Evolutionary conservation across 2,888 invertebrate species (phyloP).

Genomic region (Periphyllus acericola): DNA sequence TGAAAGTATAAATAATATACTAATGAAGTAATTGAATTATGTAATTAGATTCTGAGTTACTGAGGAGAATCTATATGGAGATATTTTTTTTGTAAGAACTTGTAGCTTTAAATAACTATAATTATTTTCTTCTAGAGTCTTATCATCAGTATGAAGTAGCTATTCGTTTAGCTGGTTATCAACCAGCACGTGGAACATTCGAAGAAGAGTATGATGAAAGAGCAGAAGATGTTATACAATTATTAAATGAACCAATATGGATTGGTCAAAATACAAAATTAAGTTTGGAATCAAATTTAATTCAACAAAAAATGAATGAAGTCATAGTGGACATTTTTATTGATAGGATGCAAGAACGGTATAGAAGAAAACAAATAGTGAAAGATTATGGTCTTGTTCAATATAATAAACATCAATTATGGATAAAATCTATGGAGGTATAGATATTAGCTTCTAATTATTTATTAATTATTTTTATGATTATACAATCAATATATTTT

Average conservation of each 20-base stretch:
- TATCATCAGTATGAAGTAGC: conserved; percentile 55
- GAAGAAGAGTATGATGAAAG: conserved; percentile 63
- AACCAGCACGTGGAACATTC: conserved; percentile 64
- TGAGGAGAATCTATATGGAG: no score
- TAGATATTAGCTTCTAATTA: not conserved
- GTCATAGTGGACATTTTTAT: conserved; percentile 81
- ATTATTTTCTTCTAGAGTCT: conserved; percentile 31
- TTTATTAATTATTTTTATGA: not conserved
- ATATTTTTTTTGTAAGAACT: no score
- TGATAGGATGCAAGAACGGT: conserved; percentile 78
- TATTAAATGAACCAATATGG: conserved; percentile 55
- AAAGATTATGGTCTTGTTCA: conserved; percentile 83
- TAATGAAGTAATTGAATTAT: no score
- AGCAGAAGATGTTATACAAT: conserved; percentile 63
- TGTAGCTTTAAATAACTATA: not conserved
- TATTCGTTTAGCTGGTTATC: conserved; percentile 63
- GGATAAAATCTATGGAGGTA: conserved; percentile 66
- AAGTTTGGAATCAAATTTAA: conserved; percentile 68
- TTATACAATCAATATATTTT: no score
- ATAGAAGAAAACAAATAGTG: conserved; percentile 78
- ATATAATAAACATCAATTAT: conserved; percentile 76
- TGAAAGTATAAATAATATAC: no score
- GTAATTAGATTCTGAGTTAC: no score
- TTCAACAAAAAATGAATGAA: conserved; percentile 75
- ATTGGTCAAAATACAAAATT: conserved; percentile 68